Evolutionary conservation across 2,113 vertebrate genomes (phyloP).

Genomic region (Otus sunia): DNA sequence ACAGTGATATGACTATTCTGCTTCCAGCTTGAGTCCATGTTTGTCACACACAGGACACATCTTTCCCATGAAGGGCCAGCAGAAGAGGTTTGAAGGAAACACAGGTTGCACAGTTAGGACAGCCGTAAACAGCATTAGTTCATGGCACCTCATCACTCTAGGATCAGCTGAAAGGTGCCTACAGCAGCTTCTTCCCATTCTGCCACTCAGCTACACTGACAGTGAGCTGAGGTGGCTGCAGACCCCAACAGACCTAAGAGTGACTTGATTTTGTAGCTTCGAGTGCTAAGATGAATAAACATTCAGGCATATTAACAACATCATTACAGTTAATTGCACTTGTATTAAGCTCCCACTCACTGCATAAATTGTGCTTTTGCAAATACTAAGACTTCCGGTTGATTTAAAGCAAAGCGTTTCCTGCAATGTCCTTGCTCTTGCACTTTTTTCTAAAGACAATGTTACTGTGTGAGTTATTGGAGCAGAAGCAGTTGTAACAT

Average conservation of each 20-base stretch:
- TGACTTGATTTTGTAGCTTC: neutral
- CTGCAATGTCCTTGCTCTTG: neutral
- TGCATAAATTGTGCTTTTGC: neutral
- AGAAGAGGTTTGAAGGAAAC: neutral
- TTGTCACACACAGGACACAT: rapidly evolving
- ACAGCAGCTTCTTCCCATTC: neutral
- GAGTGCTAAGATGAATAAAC: conserved; percentile 10
- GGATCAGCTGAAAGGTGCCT: neutral
- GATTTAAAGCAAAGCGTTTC: neutral
- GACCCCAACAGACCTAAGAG: neutral
- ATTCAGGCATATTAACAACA: neutral
- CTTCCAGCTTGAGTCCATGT: neutral
- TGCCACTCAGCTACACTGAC: neutral
- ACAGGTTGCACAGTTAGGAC: neutral
- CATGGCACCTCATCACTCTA: rapidly evolving
- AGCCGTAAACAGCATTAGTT: neutral
- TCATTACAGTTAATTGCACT: conserved; percentile 3
- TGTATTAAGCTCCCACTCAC: neutral
- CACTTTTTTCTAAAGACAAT: neutral
- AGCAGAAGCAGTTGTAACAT: neutral
- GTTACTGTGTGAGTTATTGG: neutral
- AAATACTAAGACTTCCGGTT: neutral
- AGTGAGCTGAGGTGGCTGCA: neutral
- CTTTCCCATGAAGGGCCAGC: neutral
- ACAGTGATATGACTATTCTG: neutral